Base-by-base conservation (phyloP, 2,888 invertebrate species). In the Thelaira solivaga region DNA sequence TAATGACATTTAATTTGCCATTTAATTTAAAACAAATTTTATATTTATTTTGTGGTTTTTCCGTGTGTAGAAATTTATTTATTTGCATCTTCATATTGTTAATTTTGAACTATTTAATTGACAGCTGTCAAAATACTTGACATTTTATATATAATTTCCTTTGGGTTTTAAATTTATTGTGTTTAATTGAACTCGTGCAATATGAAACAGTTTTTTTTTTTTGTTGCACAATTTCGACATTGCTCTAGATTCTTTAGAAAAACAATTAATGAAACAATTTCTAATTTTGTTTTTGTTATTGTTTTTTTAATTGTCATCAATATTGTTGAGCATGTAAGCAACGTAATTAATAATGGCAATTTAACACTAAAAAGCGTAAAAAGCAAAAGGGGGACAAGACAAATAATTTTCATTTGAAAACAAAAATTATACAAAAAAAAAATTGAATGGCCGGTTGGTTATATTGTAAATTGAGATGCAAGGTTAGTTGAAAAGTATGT, bases 231-330 rank as follows among this genome's bases (percentile, higher is more conserved):
- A 75, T 55, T 61, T 61, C 62, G 68, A 75, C 74, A 68, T 75
- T 75, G 74, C 45, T 39, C 74, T 59, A 69, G 47, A 55, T 75
- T 69, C 41, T 55, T n/a, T 41, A 7, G 20, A 1, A 43, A 51
- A 59, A 36, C 24, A 29, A 22, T 13, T 29, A 2, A 18, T 6
- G 59, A 34, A 29, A 1, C n/a, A 10, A 24, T 13, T 62, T 43
- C 53, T 62, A 22, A 16, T 68, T 55, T 39, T 47, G 41, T 34
- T 53, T 62, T 64, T 34, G 13, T 45, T 43, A 1, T 13, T 0
- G 2, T 22, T 45, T 53, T 34, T 76, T 77, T 77, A 73, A 77
- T 77, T 73, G 77, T 77, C 68, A 77, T 72, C 72, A 72, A 76
- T 76, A 72, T 72, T 62, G 26, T 49, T 71, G 41, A 49, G 36